Evolutionary conservation across 2,888 invertebrate species (phyloP), one percentile per base, ranked within the genome.

Genomic region (Microplitis manilae): DNA sequence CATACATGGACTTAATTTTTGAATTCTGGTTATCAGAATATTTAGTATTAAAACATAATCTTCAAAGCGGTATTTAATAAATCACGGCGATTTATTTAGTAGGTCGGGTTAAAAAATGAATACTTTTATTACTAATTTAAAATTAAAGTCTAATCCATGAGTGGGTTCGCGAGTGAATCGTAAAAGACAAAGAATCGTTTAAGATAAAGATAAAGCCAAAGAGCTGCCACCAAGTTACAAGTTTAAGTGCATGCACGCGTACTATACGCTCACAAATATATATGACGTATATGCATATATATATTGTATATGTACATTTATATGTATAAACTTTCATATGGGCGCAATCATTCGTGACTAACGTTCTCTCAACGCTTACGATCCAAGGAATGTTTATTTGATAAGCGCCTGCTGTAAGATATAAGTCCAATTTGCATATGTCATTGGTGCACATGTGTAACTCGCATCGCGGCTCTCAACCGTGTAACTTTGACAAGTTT

Each of bases 401-500:
- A 81, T 81, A 81, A 81, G 81, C 78, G 62, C 77, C 77, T 76
- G 81, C 80, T 81, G 81, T 81, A 81, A 81, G 81, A 81, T 81
- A 81, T 79, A 81, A 81, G 79, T 78, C 81, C 81, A 81, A 81
- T 81, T 81, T 81, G 81, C 81, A 81, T 81, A 81, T 80, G 81
- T 81, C 81, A 81, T 79, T 78, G 79, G 78, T 72, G 75, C 79
- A 78, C 81, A 76, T 76, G 79, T 76, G 68, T 81, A 77, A 69
- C 68, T 79, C 73, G 79, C 72, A 77, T 77, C 77, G 77, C 76
- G 77, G 76, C 74, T 81, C 76, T 73, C 78, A 65, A 68, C 77
- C 81, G 79, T 81, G 81, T 81, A 81, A 81, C 81, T 81, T 81
- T 79, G 81, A 81, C 81, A 81, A 81, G 81, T 81, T 81, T 81